A percentile compares a stretch with the other conserved stretches of the same genome.
Evolutionary conservation across 2,113 vertebrate genomes (phyloP).

Genomic region (Isurus oxyrinchus): DNA sequence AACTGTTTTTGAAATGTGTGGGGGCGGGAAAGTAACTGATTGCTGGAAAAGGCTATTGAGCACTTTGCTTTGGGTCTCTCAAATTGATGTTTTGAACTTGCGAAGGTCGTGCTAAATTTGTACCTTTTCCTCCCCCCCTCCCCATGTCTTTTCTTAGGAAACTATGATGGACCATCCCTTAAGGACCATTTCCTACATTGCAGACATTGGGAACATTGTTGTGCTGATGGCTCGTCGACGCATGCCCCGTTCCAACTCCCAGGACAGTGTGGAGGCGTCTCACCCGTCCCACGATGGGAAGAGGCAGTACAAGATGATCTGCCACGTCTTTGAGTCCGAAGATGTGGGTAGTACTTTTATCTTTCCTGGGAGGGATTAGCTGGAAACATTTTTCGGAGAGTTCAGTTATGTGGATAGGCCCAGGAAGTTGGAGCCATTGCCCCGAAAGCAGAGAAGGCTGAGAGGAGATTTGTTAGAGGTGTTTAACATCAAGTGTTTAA

Average conservation of each 20-base stretch:
- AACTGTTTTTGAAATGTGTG: neutral
- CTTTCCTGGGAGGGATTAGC: neutral
- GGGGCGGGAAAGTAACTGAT: neutral
- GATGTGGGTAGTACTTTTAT: constrained; percentile 68
- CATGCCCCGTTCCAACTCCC: constrained; percentile 81
- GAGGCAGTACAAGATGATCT: constrained; percentile 96
- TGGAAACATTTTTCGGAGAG: neutral
- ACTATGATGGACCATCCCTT: constrained; percentile 97
- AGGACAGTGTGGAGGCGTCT: constrained; percentile 80
- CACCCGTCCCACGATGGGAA: constrained; percentile 84
- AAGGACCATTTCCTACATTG: constrained; percentile 91
- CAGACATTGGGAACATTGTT: constrained; percentile 92
- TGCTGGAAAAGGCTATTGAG: neutral
- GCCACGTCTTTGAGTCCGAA: constrained; percentile 95
- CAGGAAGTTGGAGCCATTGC: neutral
- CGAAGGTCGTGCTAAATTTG: neutral
- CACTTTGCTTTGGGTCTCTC: neutral
- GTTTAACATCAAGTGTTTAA: neutral
- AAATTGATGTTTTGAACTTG: neutral
- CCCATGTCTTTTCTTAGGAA: constrained; percentile 59
- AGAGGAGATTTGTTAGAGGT: neutral
- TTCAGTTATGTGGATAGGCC: neutral
- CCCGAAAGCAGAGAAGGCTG: neutral
- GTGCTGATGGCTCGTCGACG: constrained; percentile 89
- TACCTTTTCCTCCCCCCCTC: neutral